Evolutionary conservation across 1,140 invertebrate species (phyloP).

Genomic region (Drosophila seguyi): DNA sequence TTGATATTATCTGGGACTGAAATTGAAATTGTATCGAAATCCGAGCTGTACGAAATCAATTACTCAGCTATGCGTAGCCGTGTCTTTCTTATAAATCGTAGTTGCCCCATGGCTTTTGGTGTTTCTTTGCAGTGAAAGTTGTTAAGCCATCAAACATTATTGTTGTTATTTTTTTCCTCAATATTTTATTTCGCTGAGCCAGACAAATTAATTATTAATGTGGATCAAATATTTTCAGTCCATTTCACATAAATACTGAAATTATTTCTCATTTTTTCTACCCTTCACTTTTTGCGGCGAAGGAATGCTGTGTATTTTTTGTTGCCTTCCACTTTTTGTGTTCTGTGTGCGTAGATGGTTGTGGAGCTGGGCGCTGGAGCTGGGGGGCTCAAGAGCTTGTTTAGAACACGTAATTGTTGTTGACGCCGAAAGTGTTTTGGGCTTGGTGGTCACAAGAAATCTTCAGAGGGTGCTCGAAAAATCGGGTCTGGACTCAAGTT

Average conservation of each 20-base stretch:
- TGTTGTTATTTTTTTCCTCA: slow-evolving; percentile 11
- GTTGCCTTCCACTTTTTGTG: slow-evolving; percentile 16
- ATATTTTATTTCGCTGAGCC: slow-evolving; percentile 23
- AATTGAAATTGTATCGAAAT: slow-evolving; percentile 70
- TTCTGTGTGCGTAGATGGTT: slow-evolving; percentile 36
- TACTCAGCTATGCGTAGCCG: slow-evolving; percentile 67
- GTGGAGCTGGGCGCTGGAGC: too few species aligned
- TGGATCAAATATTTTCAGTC: slow-evolving; percentile 41
- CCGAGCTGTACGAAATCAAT: slow-evolving; percentile 71
- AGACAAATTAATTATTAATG: slow-evolving; percentile 67
- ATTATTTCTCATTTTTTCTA: slow-evolving; percentile 52
- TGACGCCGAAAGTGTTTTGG: slow-evolving; percentile 40
- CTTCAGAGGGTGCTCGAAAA: slow-evolving; percentile 14
- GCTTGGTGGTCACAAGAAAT: slow-evolving; percentile 28
- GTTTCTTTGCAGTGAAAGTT: slow-evolving; percentile 62
- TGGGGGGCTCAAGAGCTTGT: slow-evolving; percentile 36
- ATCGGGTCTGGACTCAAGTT: slow-evolving; percentile 12
- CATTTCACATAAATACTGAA: slow-evolving; percentile 44
- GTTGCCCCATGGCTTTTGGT: slow-evolving; percentile 25
- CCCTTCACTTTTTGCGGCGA: slow-evolving; percentile 63
- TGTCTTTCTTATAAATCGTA: slow-evolving; percentile 27
- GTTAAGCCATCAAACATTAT: slow-evolving; percentile 34
- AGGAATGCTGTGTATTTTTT: slow-evolving; percentile 45
- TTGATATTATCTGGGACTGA: slow-evolving; percentile 44
- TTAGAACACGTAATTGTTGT: slow-evolving; percentile 44